Evolutionary conservation across 2,113 vertebrate genomes (phyloP), one percentile per base, ranked within the genome.

Genomic region (Spermophilus dauricus): DNA sequence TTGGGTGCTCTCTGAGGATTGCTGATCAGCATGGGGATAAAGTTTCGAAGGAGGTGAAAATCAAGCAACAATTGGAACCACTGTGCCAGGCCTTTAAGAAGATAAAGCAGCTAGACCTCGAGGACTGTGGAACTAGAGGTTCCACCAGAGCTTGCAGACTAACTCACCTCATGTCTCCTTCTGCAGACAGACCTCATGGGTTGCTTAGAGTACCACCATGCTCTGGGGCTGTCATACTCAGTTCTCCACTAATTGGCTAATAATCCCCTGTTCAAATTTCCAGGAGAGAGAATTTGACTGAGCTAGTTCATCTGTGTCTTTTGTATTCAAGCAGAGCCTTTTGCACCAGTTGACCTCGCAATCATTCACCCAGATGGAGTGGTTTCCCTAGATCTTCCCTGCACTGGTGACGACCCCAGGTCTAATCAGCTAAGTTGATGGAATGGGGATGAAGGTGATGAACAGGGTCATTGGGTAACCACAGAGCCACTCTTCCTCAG

Each of bases 321-420:
- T 94, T 93, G 72, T 87, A 86, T 91, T 45, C 76, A 72, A 92
- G 72, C 65, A 85, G 58, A 95, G 89, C 96, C 93, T 89, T 95
- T 95, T 63, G 87, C 75, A 76, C 87, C 76, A 81, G 63, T 81
- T 98, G 96, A 94, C 89, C 88, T 96, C 65, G 34, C 34, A 96
- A 97, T 92, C 96, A 88, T 42, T 95, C 95, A 93, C 93, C 93
- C 89, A 53, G 42, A 87, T 94, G 85, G 70, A 95, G 94, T 94
- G 91, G 92, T 65, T 92, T 93, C 75, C 87, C 89, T 28, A 24
- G 94, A 88, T 45, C 45, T 45, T 45, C 45, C 8, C 45, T 45
- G 45, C 45, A 45, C 89, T 37, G 4, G 51, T 92, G 95, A 95
- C 93, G 92, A 80, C 37, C 53, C 81, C 72, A 76, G 76, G 65